phyloP scores from a whole-genome alignment of 1,140 invertebrate genomes.

The Drosophila mojavensis region DNA sequence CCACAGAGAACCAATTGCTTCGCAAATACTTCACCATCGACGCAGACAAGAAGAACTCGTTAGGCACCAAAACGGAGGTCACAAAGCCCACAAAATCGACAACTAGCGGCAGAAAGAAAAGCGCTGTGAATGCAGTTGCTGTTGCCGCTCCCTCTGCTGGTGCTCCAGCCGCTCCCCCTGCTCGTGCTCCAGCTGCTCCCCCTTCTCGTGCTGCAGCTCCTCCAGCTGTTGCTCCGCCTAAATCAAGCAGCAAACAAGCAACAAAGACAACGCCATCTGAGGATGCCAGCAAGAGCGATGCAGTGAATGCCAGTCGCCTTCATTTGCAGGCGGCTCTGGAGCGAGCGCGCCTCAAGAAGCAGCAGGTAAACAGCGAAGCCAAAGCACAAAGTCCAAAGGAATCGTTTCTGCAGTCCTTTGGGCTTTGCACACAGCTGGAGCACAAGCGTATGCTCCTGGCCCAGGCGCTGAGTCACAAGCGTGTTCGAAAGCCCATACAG shows the following conservation, averaged over 20 bases:
- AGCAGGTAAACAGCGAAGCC: constrained; percentile 18
- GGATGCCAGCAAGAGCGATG: constrained; percentile 19
- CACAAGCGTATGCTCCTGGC: constrained; percentile 25
- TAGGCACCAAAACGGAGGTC: background rate
- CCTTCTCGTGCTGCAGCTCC: too few relatives aligned
- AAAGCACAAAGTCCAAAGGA: constrained; percentile 35
- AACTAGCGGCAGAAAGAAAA: constrained; percentile 20
- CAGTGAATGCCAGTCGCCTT: constrained; percentile 49
- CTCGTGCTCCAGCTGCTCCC: background rate
- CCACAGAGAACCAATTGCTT: constrained; percentile 42
- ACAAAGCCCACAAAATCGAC: constrained; percentile 16
- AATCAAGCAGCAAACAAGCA: background rate
- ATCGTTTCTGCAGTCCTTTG: constrained; percentile 50
- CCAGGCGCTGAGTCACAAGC: constrained; percentile 43
- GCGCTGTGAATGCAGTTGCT: background rate
- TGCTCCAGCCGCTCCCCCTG: too few relatives aligned
- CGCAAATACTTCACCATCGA: constrained; percentile 53
- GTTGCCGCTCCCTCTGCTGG: too few relatives aligned
- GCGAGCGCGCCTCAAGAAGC: constrained; percentile 44
- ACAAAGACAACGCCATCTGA: constrained; percentile 11
- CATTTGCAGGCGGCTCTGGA: constrained; percentile 57
- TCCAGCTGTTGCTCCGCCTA: background rate
- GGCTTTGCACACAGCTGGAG: constrained; percentile 58
- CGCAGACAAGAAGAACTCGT: constrained; percentile 4
- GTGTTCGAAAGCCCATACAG: constrained; percentile 24